Base-by-base conservation (phyloP, 1,140 invertebrate species). In the Drosophila repletoides region DNA sequence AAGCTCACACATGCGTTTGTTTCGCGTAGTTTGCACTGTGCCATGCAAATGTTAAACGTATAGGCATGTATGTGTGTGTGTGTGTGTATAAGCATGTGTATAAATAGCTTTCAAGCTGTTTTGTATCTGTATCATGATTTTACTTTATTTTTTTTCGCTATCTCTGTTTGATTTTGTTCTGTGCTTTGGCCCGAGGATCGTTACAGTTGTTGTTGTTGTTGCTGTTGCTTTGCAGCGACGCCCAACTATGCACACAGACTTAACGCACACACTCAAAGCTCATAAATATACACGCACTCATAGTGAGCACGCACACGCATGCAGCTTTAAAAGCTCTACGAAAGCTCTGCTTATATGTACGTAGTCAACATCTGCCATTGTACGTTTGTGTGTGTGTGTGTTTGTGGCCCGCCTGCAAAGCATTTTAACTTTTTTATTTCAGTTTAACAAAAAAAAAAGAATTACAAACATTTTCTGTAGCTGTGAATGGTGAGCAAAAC, bases 1-100 rank as follows among this genome's bases (percentile, higher is more conserved):
- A 81, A 81, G 76, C 76, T 81, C 45, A 9, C 61, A 76, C 68
- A 76, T 76, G 72, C 53, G 76, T 56, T 56, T 79, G 33, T 40
- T 67, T 49, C 21, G 45, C 26, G 43, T 48, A 59, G 56, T 59
- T 60, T 60, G 56, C 63, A 66, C 53, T 49, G 22, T 49, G 22
- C 14, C 31, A 33, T 49, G 29, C 48, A 61, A 43, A 38, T 38
- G 17, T 9, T 28, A 45, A n/a, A 22, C n/a, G 52, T 34, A 49
- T 7, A 38, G 7, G 5, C 14, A 43, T 58, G 24, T 29, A 9
- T 9, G 5, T 55, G 14, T 55, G 36, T 49, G 34, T 29, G 17
- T 34, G 17, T 41, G 46, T 46, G 28, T 45, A 12, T 38, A 17
- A 7, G 46, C 19, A 14, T 34, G 26, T 40, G 46, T 72, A 55